These are phyloP conservation scores for Lasiurus cinereus DNA, from an alignment of 2,113 vertebrate genomes.

Conservation along the genomic window DNA sequence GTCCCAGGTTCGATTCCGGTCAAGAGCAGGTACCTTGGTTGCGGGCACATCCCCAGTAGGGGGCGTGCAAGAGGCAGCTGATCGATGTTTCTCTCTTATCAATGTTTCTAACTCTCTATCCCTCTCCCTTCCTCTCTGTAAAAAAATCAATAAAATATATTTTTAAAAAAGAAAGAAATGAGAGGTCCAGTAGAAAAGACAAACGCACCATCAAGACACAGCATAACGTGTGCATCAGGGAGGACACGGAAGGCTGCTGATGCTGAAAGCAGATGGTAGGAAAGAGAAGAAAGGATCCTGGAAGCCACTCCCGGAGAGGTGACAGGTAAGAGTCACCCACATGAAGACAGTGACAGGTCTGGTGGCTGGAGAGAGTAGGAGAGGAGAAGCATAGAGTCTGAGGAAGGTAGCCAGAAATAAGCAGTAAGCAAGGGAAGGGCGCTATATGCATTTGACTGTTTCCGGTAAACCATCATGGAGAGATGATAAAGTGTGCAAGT, in stretches of 20 bases:
- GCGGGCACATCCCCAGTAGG: too few species aligned
- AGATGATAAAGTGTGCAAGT: background rate
- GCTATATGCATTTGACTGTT: background rate
- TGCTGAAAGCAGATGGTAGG: background rate
- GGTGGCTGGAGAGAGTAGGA: background rate
- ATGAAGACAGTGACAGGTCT: background rate
- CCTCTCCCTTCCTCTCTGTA: too few species aligned
- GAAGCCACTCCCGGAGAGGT: background rate
- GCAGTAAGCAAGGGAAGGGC: background rate
- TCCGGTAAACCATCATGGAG: background rate
- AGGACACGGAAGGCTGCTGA: background rate
- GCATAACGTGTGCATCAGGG: background rate
- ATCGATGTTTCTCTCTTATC: too few species aligned
- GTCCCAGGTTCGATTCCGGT: too few species aligned
- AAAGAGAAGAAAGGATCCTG: background rate
- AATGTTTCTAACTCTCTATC: too few species aligned
- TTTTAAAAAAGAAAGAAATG: background rate
- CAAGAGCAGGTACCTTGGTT: too few species aligned
- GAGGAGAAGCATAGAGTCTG: background rate
- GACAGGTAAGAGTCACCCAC: background rate
- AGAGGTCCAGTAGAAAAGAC: background rate
- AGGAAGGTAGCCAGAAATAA: background rate
- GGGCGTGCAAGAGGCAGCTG: too few species aligned
- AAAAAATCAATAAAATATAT: too few species aligned
- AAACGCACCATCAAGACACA: background rate